Conservation (phyloP, 2,113 vertebrate species). For the cat (Felis catus) region DNA sequence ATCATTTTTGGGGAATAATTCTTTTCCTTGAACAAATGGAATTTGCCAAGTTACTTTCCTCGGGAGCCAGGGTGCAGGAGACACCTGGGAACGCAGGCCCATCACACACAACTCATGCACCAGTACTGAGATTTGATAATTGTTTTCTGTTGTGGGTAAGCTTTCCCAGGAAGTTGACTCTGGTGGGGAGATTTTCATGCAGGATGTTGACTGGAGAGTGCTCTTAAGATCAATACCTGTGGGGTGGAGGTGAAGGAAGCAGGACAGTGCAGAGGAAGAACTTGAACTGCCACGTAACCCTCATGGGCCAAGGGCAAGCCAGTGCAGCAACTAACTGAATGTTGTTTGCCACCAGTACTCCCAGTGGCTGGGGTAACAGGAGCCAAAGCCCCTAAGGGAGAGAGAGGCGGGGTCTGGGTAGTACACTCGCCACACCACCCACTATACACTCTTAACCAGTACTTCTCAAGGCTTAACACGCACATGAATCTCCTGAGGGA, state of each 20-base stretch:
- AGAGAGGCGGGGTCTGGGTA: background rate
- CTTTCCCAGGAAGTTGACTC: background rate
- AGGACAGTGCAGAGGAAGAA: background rate
- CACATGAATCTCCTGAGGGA: background rate
- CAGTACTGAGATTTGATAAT: background rate
- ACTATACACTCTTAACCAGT: background rate
- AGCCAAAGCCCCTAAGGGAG: background rate
- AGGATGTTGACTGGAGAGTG: no score
- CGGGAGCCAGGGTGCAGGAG: background rate
- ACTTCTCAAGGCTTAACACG: background rate
- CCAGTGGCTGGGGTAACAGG: background rate
- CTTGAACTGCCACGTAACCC: background rate
- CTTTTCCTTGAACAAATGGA: background rate
- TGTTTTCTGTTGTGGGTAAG: background rate
- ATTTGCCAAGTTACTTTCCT: background rate
- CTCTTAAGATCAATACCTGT: background rate
- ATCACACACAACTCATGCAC: rapidly evolving
- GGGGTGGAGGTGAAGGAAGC: background rate
- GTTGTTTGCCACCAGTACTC: background rate
- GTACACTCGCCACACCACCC: background rate
- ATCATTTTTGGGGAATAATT: background rate
- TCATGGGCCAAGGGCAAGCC: background rate
- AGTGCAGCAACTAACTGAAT: background rate
- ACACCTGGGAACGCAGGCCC: rapidly evolving
- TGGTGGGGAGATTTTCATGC: background rate